Evolutionary conservation across 2,113 vertebrate genomes (phyloP).

Genomic region (Pollachius pollachius): DNA sequence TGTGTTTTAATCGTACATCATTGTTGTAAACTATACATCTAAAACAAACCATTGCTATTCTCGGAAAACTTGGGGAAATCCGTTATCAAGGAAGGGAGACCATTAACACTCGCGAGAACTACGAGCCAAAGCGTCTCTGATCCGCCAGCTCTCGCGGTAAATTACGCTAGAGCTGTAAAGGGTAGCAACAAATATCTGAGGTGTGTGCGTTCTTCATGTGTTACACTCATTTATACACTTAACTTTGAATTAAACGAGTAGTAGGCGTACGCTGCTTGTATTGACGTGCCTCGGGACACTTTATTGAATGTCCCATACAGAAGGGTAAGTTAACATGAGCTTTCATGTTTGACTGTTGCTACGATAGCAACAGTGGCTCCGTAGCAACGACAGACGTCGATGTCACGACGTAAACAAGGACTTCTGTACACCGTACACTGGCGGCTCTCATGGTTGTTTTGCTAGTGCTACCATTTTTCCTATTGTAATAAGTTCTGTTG

Average conservation of each 20-base stretch:
- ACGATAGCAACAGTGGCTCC: constrained; percentile 37
- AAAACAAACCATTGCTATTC: neutral
- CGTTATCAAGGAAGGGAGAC: constrained; percentile 10
- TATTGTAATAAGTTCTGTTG: too few relatives aligned
- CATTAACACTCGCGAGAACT: constrained; percentile 53
- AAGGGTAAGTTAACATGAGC: neutral
- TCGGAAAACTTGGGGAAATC: constrained; percentile 22
- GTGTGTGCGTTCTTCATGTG: too few relatives aligned
- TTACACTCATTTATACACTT: too few relatives aligned
- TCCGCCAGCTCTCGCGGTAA: too few relatives aligned
- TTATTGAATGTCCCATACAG: neutral
- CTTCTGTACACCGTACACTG: neutral
- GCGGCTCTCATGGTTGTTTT: too few relatives aligned
- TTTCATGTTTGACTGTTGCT: neutral
- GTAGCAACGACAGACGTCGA: constrained; percentile 65
- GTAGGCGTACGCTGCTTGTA: too few relatives aligned
- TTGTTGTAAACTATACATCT: neutral
- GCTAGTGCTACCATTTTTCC: too few relatives aligned
- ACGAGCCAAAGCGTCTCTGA: too few relatives aligned
- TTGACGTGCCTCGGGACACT: too few relatives aligned
- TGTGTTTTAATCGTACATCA: neutral
- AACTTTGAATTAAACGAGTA: too few relatives aligned
- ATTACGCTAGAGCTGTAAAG: too few relatives aligned
- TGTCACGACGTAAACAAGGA: constrained; percentile 10
- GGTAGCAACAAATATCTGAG: too few relatives aligned